Conservation (phyloP, 2,797 vertebrate genomes). For the Falco columbarius region DNA sequence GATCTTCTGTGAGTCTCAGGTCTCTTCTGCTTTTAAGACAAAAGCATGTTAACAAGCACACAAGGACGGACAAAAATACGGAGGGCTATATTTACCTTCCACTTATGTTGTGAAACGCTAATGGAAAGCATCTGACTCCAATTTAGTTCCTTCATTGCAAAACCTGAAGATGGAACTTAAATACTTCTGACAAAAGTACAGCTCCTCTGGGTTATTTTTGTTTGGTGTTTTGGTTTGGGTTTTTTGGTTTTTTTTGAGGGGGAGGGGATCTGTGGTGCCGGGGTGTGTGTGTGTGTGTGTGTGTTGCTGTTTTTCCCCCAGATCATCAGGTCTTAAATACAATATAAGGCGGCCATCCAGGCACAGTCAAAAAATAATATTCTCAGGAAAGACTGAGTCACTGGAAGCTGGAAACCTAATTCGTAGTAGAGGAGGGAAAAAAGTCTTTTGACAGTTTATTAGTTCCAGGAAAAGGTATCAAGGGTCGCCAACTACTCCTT, state of each 20-base stretch:
- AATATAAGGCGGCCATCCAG: background rate
- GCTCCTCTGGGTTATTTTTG: no score
- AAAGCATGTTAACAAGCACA: background rate
- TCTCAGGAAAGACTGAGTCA: background rate
- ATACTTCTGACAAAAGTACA: background rate
- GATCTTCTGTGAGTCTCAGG: background rate
- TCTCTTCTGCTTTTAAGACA: conserved; percentile 9
- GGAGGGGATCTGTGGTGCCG: no score
- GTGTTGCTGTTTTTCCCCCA: background rate
- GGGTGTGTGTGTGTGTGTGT: no score
- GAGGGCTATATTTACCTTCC: background rate
- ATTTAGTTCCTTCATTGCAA: background rate
- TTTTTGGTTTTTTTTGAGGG: background rate
- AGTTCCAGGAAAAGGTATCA: background rate
- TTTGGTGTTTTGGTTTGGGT: no score
- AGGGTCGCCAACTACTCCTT: background rate
- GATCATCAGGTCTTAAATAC: background rate
- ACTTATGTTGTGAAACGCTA: background rate
- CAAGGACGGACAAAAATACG: background rate
- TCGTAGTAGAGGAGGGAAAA: background rate
- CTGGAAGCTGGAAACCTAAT: background rate
- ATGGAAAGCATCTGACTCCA: background rate
- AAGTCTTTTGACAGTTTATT: background rate
- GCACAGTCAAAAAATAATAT: background rate
- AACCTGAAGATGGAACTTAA: background rate